Evolutionary conservation across 2,113 vertebrate genomes (phyloP).

Genomic region (Austrofundulus limnaeus): DNA sequence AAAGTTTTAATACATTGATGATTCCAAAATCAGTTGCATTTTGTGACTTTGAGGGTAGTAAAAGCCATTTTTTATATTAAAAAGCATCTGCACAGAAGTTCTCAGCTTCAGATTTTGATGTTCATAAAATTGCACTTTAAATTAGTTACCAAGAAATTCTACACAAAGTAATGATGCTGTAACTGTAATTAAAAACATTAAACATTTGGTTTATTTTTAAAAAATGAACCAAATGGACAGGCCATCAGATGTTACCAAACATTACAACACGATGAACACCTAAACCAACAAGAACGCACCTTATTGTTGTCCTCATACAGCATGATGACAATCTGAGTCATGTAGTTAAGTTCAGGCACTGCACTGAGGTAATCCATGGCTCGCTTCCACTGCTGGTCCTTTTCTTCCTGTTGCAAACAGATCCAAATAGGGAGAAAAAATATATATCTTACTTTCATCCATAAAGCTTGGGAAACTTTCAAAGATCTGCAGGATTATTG

Average conservation of each 20-base stretch:
- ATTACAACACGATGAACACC: too few relatives aligned
- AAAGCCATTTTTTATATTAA: too few relatives aligned
- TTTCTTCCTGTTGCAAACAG: constrained; percentile 85
- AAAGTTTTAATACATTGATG: not conserved
- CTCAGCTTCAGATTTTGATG: not conserved
- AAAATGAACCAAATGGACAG: too few relatives aligned
- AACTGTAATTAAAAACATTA: too few relatives aligned
- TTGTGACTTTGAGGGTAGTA: not conserved
- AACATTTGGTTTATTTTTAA: too few relatives aligned
- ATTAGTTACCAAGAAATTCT: too few relatives aligned
- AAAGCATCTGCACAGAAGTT: not conserved
- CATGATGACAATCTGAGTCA: constrained; percentile 99
- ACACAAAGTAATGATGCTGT: too few relatives aligned
- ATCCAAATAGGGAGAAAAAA: not conserved
- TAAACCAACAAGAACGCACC: constrained; percentile 66
- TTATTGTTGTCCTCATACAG: constrained; percentile 98
- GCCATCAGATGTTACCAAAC: too few relatives aligned
- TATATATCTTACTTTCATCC: not conserved
- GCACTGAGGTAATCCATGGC: constrained; percentile 97
- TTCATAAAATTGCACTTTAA: too few relatives aligned
- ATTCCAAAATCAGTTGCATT: not conserved
- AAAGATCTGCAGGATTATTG: not conserved
- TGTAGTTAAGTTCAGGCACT: constrained; percentile 98
- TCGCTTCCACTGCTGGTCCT: constrained; percentile 96
- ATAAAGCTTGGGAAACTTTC: not conserved